Evolutionary conservation across 2,113 vertebrate genomes (phyloP).

Genomic region (Zosterops borbonicus): DNA sequence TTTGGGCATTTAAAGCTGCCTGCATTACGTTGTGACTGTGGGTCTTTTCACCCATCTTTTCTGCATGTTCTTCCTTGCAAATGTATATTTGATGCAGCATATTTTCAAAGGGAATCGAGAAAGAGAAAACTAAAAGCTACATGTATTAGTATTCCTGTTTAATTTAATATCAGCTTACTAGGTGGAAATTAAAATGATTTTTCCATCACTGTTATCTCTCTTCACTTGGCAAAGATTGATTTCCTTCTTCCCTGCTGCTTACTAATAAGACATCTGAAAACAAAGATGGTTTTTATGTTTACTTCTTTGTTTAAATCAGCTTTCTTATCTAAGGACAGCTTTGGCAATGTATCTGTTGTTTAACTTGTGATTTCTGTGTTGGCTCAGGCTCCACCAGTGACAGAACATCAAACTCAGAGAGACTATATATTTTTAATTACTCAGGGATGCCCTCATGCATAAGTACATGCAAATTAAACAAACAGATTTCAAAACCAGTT

Average conservation of each 20-base stretch:
- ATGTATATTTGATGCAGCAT: neutral
- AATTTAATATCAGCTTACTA: conserved; percentile 56
- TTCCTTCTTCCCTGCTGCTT: conserved; percentile 32
- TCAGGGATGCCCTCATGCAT: conserved; percentile 54
- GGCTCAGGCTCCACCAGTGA: conserved; percentile 26
- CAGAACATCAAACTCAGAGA: conserved; percentile 39
- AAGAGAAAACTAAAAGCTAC: neutral
- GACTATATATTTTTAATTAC: conserved; percentile 63
- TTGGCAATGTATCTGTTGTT: conserved; percentile 47
- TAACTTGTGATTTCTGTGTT: conserved; percentile 51
- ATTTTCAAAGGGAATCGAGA: conserved; percentile 8
- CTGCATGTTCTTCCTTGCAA: neutral
- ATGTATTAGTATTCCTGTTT: conserved; percentile 16
- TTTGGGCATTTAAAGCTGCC: neutral
- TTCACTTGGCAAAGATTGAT: conserved; percentile 48
- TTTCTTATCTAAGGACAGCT: conserved; percentile 43
- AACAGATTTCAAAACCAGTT: neutral
- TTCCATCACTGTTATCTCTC: conserved; percentile 40
- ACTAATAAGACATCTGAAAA: conserved; percentile 59
- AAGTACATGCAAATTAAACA: conserved; percentile 55
- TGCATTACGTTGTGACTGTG: neutral
- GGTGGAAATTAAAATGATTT: conserved; percentile 62
- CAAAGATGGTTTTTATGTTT: conserved; percentile 44
- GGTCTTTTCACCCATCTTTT: neutral
- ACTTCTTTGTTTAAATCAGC: conserved; percentile 65